These are phyloP conservation scores for Stegodyphus dumicola DNA, from an alignment of 1,140 invertebrate species.

Conservation along the genomic window DNA sequence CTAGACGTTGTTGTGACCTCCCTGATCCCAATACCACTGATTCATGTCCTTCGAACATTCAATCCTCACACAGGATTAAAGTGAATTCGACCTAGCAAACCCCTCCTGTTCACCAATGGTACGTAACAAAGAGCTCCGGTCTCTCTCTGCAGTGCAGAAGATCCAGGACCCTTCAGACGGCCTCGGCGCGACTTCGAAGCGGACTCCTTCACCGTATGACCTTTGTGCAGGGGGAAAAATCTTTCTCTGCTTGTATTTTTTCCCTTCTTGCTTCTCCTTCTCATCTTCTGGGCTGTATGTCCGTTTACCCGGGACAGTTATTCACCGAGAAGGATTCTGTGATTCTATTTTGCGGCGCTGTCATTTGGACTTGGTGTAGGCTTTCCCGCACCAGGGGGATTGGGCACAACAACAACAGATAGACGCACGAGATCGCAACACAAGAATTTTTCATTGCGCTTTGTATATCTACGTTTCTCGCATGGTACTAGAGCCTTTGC, in stretches of 20 bases:
- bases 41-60: neutral
- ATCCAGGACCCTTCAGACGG: neutral
- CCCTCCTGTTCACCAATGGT: neutral
- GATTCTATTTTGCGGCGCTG: neutral
- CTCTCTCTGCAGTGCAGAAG: neutral
- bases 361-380: neutral
- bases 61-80: neutral
- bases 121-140: neutral
- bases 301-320: neutral
- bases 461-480: too few species aligned
- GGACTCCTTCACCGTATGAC: neutral
- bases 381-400: too few species aligned
- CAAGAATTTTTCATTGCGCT: too few species aligned
- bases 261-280: neutral
- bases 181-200: neutral
- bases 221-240: neutral
- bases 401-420: too few species aligned
- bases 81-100: neutral
- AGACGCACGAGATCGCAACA: too few species aligned
- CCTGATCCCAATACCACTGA: neutral
- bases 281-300: neutral
- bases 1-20: neutral
- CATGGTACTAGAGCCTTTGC: too few species aligned
- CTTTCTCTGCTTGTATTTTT: neutral
- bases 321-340: neutral